These are phyloP conservation scores for Progne subis DNA, from an alignment of 2,113 vertebrate genomes.

Conservation along the genomic window DNA sequence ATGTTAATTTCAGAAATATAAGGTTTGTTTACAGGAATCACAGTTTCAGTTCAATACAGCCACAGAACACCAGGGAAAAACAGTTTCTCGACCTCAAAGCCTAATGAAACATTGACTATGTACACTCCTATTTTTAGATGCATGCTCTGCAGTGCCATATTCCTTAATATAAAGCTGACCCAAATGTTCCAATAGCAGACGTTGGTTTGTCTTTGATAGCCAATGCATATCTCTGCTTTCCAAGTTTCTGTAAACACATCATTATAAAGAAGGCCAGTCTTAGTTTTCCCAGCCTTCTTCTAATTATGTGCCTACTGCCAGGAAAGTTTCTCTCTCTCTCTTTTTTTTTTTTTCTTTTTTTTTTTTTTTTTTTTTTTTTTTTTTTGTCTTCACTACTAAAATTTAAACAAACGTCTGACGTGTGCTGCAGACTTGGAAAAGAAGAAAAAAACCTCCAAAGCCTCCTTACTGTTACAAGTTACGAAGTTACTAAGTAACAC, in stretches of 20 bases:
- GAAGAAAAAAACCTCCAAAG: not conserved
- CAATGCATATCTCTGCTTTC: slow-evolving; percentile 60
- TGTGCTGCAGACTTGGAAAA: not conserved
- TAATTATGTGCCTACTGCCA: slow-evolving; percentile 39
- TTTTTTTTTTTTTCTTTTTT: not conserved
- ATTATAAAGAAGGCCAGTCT: slow-evolving; percentile 43
- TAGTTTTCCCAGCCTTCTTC: slow-evolving; percentile 41
- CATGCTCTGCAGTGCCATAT: not conserved
- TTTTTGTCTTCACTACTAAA: not conserved
- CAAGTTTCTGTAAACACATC: slow-evolving; percentile 75
- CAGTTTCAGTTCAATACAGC: not conserved
- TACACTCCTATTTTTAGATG: slow-evolving; percentile 47
- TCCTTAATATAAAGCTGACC: slow-evolving; percentile 48
- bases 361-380: not conserved
- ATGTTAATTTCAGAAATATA: not conserved
- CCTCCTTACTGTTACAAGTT: not conserved
- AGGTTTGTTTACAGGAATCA: not conserved
- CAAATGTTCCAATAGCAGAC: slow-evolving; percentile 58
- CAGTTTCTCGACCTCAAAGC: slow-evolving; percentile 26
- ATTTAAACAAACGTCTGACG: slow-evolving; percentile 41
- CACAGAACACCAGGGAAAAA: not conserved
- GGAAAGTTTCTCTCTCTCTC: slow-evolving; percentile 64
- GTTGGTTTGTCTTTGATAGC: slow-evolving; percentile 64
- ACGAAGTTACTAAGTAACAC: slow-evolving; percentile 18
- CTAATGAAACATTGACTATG: slow-evolving; percentile 9